phyloP scores from a whole-genome alignment of 2,113 vertebrate genomes.

The Odobenus rosmarus region DNA sequence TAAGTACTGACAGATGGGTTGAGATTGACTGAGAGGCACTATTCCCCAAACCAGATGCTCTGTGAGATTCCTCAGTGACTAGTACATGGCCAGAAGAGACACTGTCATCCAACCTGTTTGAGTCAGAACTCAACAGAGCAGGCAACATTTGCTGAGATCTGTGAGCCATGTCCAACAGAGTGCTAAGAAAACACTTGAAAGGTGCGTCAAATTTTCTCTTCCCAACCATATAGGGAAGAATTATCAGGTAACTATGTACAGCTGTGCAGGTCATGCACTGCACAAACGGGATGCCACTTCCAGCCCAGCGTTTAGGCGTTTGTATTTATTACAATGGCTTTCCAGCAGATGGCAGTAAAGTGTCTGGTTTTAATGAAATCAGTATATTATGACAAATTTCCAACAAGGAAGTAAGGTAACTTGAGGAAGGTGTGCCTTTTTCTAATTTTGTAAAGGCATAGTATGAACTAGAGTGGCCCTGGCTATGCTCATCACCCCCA shows the following conservation, averaged over 20 bases:
- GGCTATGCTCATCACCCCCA: neutral
- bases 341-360: constrained; percentile 76
- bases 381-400: neutral
- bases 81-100: neutral
- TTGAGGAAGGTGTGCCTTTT: neutral
- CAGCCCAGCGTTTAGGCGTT: neutral
- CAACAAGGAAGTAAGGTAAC: neutral
- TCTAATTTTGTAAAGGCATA: neutral
- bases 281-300: neutral
- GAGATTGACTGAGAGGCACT: neutral
- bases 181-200: neutral
- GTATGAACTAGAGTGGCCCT: neutral
- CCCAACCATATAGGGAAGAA: neutral
- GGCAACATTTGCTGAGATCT: neutral
- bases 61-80: neutral
- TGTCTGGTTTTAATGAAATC: constrained; percentile 25
- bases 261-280: neutral
- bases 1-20: neutral
- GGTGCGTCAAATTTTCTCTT: neutral
- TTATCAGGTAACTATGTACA: neutral
- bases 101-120: fast-evolving
- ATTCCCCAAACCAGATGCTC: neutral
- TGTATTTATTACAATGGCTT: neutral
- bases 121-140: neutral
- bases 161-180: neutral